phyloP scores from a whole-genome alignment of 2,888 invertebrate species.

The Uropetala carovei region DNA sequence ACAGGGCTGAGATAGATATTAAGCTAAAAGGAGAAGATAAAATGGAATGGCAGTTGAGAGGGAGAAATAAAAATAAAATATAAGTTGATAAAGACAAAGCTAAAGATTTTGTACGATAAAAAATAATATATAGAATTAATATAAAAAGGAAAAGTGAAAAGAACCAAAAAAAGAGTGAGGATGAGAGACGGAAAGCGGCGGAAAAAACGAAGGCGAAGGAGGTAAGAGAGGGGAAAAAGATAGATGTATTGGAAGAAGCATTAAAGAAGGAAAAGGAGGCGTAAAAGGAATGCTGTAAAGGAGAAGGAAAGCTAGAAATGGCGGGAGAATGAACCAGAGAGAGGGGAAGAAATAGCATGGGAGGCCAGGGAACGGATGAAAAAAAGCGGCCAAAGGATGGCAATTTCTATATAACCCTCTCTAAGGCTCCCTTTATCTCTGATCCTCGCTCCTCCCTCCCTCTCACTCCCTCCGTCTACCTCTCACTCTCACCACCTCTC shows the following conservation, averaged over 20 bases:
- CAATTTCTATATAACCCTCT: not conserved
- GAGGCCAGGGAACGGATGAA: not conserved
- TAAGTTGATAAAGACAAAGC: no score
- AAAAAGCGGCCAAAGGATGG: conserved; percentile 15
- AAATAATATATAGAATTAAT: no score
- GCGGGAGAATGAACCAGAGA: not conserved
- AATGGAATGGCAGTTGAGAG: no score
- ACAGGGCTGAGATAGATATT: no score
- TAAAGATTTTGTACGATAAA: no score
- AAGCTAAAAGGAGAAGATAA: no score
- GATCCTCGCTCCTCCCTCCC: no score
- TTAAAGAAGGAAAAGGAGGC: not conserved
- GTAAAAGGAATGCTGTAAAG: not conserved
- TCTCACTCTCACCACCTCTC: not conserved
- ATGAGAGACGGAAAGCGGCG: not conserved
- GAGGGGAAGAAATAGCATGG: no score
- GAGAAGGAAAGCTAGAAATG: not conserved
- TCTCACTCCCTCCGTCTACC: no score
- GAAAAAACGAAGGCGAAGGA: not conserved
- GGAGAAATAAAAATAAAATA: no score
- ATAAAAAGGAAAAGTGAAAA: no score
- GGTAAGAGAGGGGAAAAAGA: not conserved
- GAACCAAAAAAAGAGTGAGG: no score
- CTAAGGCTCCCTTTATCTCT: not conserved
- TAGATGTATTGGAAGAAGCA: not conserved